Evolutionary conservation across 1,140 invertebrate species (phyloP).

Genomic region (Drosophila burlai): DNA sequence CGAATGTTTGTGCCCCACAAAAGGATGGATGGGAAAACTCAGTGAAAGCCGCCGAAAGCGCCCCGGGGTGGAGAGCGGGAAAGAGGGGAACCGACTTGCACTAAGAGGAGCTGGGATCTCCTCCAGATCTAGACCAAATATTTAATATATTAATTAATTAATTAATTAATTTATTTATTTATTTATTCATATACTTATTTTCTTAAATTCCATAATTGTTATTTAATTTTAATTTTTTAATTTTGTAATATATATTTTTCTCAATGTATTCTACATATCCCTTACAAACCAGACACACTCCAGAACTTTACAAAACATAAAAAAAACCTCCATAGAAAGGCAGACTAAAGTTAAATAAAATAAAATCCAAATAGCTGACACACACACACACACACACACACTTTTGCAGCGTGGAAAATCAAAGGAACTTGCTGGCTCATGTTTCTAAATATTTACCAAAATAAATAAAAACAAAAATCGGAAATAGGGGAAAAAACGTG

Average conservation of each 20-base stretch:
- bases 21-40: conserved; percentile 3
- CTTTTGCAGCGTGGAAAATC: conserved; percentile 12
- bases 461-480: conserved; percentile 36
- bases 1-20: conserved; percentile 36
- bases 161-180: background rate
- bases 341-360: conserved; percentile 24
- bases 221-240: background rate
- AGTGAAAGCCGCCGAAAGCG: background rate
- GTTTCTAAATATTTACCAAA: conserved; percentile 69
- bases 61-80: background rate
- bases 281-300: conserved; percentile 1
- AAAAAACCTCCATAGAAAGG: background rate
- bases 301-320: background rate
- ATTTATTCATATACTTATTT: background rate
- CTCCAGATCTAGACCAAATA: background rate
- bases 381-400: background rate
- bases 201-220: background rate
- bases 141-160: background rate
- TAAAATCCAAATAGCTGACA: conserved; percentile 9
- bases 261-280: background rate
- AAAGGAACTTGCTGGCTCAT: conserved; percentile 40
- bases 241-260: background rate
- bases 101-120: background rate
- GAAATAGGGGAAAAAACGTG: background rate
- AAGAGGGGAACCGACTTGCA: conserved; percentile 2